These are phyloP conservation scores for Drosophila yooni DNA, from an alignment of 2,888 invertebrate genomes.

Conservation along the genomic window DNA sequence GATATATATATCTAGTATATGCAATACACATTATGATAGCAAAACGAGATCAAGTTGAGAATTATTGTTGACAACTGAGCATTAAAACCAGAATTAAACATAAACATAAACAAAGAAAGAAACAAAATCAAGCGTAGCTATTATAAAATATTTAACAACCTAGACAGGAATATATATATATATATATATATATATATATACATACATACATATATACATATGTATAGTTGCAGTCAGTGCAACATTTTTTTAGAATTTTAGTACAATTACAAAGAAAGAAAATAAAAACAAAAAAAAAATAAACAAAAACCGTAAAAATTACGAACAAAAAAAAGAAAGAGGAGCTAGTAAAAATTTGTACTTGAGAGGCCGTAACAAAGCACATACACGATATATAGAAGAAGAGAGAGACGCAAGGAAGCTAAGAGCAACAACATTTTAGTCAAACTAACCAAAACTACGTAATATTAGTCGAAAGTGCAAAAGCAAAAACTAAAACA, in stretches of 20 bases:
- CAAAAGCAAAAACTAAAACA: constrained; percentile 24
- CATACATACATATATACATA: constrained; percentile 52
- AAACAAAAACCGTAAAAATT: constrained; percentile 38
- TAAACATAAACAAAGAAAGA: constrained; percentile 44
- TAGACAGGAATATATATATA: constrained; percentile 54
- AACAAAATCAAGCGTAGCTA: constrained; percentile 56
- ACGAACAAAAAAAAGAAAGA: constrained; percentile 39
- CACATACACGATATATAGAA: constrained; percentile 25
- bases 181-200: constrained; percentile 41
- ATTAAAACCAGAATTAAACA: constrained; percentile 66
- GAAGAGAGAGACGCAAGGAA: constrained; percentile 64
- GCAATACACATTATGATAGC: constrained; percentile 48
- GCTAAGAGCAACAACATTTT: constrained; percentile 80
- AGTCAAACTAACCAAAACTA: constrained; percentile 83
- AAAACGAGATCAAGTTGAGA: constrained; percentile 60
- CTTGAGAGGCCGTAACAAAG: constrained; percentile 46
- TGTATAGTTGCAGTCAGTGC: constrained; percentile 69
- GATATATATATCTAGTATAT: constrained; percentile 42
- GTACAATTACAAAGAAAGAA: constrained; percentile 66
- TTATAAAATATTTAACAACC: constrained; percentile 62
- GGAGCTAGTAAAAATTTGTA: constrained; percentile 55
- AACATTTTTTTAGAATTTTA: constrained; percentile 78
- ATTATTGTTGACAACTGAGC: constrained; percentile 79
- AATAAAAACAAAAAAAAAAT: constrained; percentile 33
- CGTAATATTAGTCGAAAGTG: constrained; percentile 77